These are phyloP conservation scores for Protobothrops flavoviridis DNA, from an alignment of 2,113 vertebrate genomes.

Conservation along the genomic window DNA sequence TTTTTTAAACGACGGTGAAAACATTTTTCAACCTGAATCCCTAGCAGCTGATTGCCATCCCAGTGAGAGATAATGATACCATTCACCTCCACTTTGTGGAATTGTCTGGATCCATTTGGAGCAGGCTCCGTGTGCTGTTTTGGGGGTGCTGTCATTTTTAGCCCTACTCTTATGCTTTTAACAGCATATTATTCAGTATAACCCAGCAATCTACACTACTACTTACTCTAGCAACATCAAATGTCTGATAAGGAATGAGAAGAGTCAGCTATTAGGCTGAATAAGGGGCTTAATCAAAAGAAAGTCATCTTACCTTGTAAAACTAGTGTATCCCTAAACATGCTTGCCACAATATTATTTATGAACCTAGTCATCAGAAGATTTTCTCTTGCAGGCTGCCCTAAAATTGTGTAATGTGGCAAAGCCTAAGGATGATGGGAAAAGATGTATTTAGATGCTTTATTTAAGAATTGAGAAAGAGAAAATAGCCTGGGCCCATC, in stretches of 20 bases:
- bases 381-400: not conserved
- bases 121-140: not conserved
- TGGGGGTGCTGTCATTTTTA: not conserved
- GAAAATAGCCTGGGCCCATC: not conserved
- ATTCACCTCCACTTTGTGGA: not conserved
- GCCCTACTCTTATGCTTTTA: not conserved
- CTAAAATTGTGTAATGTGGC: not conserved
- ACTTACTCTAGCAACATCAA: not conserved
- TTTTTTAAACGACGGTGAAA: not conserved
- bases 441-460: not conserved
- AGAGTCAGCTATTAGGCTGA: not conserved
- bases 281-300: not conserved
- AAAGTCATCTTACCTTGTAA: not conserved
- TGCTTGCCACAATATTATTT: not conserved
- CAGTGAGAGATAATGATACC: not conserved
- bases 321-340: not conserved
- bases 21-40: not conserved
- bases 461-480: not conserved
- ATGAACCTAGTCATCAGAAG: not conserved
- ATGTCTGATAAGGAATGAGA: not conserved
- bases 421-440: not conserved
- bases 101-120: not conserved
- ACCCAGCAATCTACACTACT: not conserved
- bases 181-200: not conserved
- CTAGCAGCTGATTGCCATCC: not conserved